Conservation (phyloP, 2,888 invertebrate species). For the Trichogramma evanescens region DNA sequence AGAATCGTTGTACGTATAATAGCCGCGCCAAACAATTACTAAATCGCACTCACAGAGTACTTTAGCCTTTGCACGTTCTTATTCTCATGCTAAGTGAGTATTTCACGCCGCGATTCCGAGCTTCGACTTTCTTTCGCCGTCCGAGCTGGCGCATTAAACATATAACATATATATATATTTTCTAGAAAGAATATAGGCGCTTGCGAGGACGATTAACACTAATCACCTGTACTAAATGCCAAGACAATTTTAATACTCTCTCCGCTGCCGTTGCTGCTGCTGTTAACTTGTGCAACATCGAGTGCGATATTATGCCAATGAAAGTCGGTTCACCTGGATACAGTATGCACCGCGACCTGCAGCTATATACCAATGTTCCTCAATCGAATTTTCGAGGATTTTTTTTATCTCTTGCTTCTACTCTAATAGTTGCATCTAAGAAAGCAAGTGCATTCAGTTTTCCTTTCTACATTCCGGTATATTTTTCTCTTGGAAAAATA, state of each 20-base stretch:
- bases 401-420: too few relatives aligned
- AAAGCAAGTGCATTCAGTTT: too few relatives aligned
- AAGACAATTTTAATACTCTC: not conserved
- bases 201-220: constrained; percentile 1
- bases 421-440: too few relatives aligned
- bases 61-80: constrained; percentile 7
- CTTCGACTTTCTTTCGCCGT: not conserved
- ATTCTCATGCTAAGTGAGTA: not conserved
- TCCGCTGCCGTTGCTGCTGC: too few relatives aligned
- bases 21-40: constrained; percentile 13
- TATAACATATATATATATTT: constrained; percentile 13
- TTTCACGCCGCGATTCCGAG: too few relatives aligned
- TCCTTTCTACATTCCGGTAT: too few relatives aligned
- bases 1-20: too few relatives aligned
- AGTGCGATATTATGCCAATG: not conserved
- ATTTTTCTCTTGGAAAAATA: too few relatives aligned
- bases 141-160: not conserved
- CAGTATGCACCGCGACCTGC: not conserved
- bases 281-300: not conserved
- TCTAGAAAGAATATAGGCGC: not conserved
- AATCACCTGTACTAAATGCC: constrained; percentile 1
- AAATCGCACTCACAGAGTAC: constrained; percentile 7
- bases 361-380: not conserved
- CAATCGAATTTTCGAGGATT: constrained; percentile 4
- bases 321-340: not conserved